Conservation (phyloP, 1,140 invertebrate species). For the Drosophila melanica region DNA sequence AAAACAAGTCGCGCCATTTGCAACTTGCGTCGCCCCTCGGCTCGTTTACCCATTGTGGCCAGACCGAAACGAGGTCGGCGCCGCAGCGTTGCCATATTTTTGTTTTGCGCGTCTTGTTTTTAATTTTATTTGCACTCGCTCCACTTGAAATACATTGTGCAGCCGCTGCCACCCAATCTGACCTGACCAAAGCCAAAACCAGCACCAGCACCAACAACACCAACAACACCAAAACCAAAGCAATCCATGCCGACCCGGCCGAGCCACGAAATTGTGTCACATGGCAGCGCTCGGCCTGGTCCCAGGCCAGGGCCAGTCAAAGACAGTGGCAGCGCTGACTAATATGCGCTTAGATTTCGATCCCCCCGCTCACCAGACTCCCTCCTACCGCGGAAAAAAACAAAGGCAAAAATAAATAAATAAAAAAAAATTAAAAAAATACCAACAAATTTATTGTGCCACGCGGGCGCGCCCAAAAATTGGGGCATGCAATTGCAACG, state of each 20-base stretch:
- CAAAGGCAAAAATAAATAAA: slow-evolving; percentile 1
- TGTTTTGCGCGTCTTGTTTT: slow-evolving; percentile 59
- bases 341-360: slow-evolving; percentile 67
- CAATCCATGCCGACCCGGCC: slow-evolving; percentile 6
- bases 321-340: slow-evolving; percentile 61
- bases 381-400: not conserved
- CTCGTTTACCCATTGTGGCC: slow-evolving; percentile 48
- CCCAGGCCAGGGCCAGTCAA: slow-evolving; percentile 63
- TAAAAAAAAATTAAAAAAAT: slow-evolving; percentile 11
- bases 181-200: slow-evolving; percentile 22
- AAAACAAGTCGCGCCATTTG: slow-evolving; percentile 65
- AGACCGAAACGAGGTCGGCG: slow-evolving; percentile 72
- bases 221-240: slow-evolving; percentile 35
- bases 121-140: slow-evolving; percentile 78
- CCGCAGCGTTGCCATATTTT: slow-evolving; percentile 74
- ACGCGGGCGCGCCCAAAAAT: slow-evolving; percentile 44
- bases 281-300: slow-evolving; percentile 40
- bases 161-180: slow-evolving; percentile 36
- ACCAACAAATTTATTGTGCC: slow-evolving; percentile 48
- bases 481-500: slow-evolving; percentile 72
- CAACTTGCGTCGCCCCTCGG: slow-evolving; percentile 19
- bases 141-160: slow-evolving; percentile 79
- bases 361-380: slow-evolving; percentile 1
- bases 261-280: slow-evolving; percentile 43
- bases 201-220: not conserved